Evolutionary conservation across 2,797 vertebrate species (phyloP).

Genomic region (Amblyraja radiata): DNA sequence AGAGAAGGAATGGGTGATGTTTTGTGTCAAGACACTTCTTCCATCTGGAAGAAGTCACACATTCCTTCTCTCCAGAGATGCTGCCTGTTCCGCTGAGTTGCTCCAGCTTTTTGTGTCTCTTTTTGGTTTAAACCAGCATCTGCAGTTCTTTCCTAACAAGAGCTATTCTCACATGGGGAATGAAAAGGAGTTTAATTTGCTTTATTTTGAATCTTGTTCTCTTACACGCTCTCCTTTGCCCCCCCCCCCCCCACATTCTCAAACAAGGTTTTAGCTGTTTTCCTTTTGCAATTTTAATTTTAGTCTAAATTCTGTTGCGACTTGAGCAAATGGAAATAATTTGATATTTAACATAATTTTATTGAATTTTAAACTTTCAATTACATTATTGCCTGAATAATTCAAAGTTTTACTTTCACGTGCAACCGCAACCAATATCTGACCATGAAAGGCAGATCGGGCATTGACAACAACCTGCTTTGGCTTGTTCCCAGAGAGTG

Average conservation of each 20-base stretch:
- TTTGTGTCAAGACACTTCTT: too few species aligned
- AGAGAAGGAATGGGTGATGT: too few species aligned
- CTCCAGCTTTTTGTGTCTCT: too few species aligned
- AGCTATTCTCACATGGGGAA: neutral
- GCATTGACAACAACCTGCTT: neutral
- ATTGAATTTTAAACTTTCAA: neutral
- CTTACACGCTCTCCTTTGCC: neutral
- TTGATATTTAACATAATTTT: neutral
- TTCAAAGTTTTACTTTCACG: neutral
- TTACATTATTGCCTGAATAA: neutral
- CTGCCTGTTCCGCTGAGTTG: too few species aligned
- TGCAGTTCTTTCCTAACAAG: neutral
- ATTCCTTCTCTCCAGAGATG: too few species aligned
- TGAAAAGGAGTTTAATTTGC: neutral
- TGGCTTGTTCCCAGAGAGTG: neutral
- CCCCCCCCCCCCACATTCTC: too few species aligned
- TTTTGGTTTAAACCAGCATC: too few species aligned
- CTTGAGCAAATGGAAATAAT: neutral
- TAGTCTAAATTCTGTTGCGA: neutral
- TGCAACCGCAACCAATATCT: neutral
- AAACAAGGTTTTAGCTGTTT: neutral
- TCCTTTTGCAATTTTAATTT: neutral
- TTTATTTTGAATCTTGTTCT: neutral
- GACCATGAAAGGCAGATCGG: neutral
- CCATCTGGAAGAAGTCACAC: too few species aligned